These are phyloP conservation scores for Enchytraeus crypticus DNA, from an alignment of 2,888 invertebrate species.

Conservation along the genomic window DNA sequence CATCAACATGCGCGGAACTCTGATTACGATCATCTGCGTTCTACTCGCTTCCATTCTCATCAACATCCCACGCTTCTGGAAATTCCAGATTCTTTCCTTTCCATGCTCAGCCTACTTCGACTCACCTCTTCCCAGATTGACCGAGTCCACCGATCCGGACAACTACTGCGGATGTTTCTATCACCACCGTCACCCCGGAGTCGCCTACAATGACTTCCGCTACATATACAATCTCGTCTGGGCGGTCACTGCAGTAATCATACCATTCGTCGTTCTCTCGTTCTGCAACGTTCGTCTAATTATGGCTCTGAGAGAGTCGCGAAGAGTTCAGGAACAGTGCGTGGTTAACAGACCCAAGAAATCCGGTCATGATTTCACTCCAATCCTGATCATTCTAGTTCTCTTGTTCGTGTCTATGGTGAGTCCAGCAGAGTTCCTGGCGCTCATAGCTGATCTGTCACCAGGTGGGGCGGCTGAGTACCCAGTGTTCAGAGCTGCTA, in stretches of 20 bases:
- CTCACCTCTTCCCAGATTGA: background rate
- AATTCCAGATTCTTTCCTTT: background rate
- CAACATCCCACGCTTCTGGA: conserved; percentile 56
- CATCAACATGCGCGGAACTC: conserved; percentile 55
- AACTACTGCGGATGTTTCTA: conserved; percentile 8
- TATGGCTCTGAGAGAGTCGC: conserved; percentile 37
- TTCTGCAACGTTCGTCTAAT: conserved; percentile 42
- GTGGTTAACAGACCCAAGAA: background rate
- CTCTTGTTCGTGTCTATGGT: conserved; percentile 43
- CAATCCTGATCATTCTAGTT: conserved; percentile 42
- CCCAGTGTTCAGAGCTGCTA: conserved; percentile 5
- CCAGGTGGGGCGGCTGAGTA: background rate
- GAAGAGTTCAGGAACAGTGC: conserved; percentile 29
- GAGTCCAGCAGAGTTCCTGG: conserved; percentile 41
- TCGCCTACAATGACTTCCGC: conserved; percentile 25
- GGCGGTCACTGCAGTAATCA: conserved; percentile 39
- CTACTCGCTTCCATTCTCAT: conserved; percentile 61
- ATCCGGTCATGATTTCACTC: conserved; percentile 36
- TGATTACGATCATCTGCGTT: conserved; percentile 58
- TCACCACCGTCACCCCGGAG: background rate
- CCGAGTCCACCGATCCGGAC: background rate
- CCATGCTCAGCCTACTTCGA: conserved; percentile 9
- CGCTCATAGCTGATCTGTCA: conserved; percentile 19
- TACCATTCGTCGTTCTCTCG: conserved; percentile 38
- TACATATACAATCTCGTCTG: conserved; percentile 35